Conservation (phyloP, 1,140 invertebrate genomes). For the Heliconius himera region DNA sequence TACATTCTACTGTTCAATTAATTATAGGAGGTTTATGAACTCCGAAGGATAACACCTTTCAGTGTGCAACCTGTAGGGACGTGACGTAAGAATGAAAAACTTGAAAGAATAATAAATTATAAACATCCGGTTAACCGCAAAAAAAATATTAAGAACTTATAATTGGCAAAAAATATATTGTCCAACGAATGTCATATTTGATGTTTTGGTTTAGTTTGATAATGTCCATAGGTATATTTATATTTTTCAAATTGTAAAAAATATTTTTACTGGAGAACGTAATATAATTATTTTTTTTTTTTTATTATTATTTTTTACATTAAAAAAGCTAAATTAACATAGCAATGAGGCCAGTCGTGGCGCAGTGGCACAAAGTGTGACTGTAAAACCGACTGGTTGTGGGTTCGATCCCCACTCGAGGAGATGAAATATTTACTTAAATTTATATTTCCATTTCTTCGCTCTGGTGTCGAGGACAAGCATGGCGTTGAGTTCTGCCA, state of each 20-base stretch:
- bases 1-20: conserved; percentile 7
- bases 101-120: not conserved
- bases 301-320: no score
- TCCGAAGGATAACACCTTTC: conserved; percentile 57
- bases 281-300: no score
- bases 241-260: not conserved
- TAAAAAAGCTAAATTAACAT: no score
- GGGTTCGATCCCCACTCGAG: no score
- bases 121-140: conserved; percentile 1
- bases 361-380: no score
- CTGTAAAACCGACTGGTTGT: no score
- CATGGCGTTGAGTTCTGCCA: no score
- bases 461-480: no score
- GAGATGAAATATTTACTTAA: no score
- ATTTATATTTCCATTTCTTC: no score
- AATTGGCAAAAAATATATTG: not conserved
- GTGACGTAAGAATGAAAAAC: conserved; percentile 23
- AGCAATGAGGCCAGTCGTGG: no score
- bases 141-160: not conserved
- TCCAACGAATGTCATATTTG: not conserved
- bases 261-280: not conserved
- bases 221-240: no score
- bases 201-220: not conserved
- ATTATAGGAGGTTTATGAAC: conserved; percentile 38
- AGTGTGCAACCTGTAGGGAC: conserved; percentile 24